phyloP scores from a whole-genome alignment of 2,113 vertebrate species.

The Naja naja region DNA sequence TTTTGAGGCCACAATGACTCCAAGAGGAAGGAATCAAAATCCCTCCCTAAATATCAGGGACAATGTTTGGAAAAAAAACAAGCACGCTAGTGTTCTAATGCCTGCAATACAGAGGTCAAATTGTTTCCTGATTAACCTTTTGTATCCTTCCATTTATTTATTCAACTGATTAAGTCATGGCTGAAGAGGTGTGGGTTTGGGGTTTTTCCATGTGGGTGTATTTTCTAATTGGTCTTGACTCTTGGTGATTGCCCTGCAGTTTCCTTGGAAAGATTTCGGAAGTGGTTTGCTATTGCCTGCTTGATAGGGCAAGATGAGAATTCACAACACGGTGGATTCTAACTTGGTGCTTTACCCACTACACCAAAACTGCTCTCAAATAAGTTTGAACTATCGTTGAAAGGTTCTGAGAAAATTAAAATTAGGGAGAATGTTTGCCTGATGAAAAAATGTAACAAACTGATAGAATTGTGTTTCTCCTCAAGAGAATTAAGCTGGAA shows the following conservation, averaged over 20 bases:
- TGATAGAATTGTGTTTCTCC: not conserved
- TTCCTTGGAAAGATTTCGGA: not conserved
- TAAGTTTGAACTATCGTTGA: not conserved
- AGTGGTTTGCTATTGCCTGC: not conserved
- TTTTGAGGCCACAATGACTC: not conserved
- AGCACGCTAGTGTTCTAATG: not conserved
- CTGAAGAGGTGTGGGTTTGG: not conserved
- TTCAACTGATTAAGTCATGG: not conserved
- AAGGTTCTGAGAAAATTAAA: not conserved
- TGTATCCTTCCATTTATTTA: not conserved
- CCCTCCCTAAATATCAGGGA: not conserved
- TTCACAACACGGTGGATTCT: not conserved
- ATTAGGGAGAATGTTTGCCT: not conserved
- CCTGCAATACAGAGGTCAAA: not conserved
- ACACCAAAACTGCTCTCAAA: not conserved
- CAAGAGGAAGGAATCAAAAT: not conserved
- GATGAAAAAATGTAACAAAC: not conserved
- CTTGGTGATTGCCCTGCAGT: not conserved
- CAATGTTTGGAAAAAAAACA: not conserved
- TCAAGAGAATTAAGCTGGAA: not conserved
- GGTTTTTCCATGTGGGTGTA: not conserved
- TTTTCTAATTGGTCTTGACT: not conserved
- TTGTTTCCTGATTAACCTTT: not conserved
- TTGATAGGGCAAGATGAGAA: not conserved
- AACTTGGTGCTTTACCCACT: not conserved